A percentile compares a stretch with the other conserved stretches of the same genome.
Conservation (phyloP, 1,140 invertebrate species). For the Platyscapa corneri region DNA sequence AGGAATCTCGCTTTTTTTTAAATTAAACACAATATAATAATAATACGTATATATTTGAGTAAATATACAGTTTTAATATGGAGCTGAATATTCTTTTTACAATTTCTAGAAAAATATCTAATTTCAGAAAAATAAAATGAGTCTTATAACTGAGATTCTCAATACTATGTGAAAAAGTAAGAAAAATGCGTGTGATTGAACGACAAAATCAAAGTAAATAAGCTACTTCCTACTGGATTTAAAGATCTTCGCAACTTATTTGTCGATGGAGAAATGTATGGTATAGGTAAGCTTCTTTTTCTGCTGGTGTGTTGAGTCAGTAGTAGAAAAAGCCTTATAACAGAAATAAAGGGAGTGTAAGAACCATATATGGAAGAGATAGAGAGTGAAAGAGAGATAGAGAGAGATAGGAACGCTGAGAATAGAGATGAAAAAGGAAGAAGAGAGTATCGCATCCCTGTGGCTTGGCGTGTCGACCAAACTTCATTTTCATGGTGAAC, state of each 20-base stretch:
- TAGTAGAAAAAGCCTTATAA: conserved; percentile 11
- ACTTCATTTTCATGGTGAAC: conserved; percentile 66
- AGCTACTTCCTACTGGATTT: not conserved
- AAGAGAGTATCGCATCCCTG: conserved; percentile 36
- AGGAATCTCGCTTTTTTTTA: no score
- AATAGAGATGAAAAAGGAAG: conserved; percentile 7
- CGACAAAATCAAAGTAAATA: not conserved
- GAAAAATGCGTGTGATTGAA: not conserved
- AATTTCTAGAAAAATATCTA: no score
- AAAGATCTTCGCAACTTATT: not conserved
- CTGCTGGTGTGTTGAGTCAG: no score
- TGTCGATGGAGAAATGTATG: not conserved
- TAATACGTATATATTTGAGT: no score
- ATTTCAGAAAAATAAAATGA: no score
- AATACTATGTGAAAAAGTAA: no score
- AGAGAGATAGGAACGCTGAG: not conserved
- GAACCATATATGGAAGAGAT: not conserved
- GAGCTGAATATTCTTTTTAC: no score
- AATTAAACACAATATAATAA: no score
- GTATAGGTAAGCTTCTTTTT: conserved; percentile 3
- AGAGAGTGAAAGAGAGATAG: not conserved
- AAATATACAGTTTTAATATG: no score
- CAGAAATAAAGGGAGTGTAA: not conserved
- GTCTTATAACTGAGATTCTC: no score
- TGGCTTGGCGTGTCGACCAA: conserved; percentile 55